Percentiles rank a stretch among this genome's conserved stretches.
phyloP scores from a whole-genome alignment of 2,797 vertebrate species.

The Urosaurus nigricauda region DNA sequence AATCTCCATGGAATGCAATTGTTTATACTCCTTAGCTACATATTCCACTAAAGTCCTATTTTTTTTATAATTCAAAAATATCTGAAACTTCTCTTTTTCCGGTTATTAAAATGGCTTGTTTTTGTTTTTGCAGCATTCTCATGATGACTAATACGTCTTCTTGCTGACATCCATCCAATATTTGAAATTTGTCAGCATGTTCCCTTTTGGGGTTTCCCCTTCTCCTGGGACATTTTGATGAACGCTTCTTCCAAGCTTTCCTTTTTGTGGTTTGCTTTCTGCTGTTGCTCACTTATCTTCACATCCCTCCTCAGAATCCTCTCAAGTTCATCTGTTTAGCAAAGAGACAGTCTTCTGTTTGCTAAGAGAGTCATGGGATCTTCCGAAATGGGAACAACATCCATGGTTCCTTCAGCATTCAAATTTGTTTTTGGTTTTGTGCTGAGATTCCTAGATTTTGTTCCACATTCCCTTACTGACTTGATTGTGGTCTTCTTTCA shows the following conservation, averaged over 20 bases:
- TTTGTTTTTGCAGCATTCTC: neutral
- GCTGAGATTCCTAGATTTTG: neutral
- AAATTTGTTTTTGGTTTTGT: neutral
- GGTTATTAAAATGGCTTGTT: conserved; percentile 2
- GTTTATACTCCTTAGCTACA: neutral
- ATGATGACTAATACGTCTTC: neutral
- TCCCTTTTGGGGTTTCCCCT: neutral
- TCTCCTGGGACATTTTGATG: neutral
- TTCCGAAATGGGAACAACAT: conserved; percentile 1
- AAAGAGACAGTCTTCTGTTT: conserved; percentile 9
- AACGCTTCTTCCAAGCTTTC: neutral
- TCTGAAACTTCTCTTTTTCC: neutral
- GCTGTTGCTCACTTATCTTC: neutral
- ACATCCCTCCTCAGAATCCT: neutral
- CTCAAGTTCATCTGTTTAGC: neutral
- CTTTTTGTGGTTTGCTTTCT: neutral
- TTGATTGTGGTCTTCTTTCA: neutral
- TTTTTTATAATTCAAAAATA: neutral
- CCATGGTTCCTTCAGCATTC: neutral
- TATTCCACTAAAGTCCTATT: neutral
- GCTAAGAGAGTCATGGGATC: neutral
- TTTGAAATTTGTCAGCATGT: conserved; percentile 7
- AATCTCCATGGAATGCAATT: neutral
- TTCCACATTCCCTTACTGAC: neutral
- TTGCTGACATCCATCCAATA: neutral